phyloP scores from a whole-genome alignment of 35 echinoderm and acorn worm genomes.

The Eucidaris tribuloides region DNA sequence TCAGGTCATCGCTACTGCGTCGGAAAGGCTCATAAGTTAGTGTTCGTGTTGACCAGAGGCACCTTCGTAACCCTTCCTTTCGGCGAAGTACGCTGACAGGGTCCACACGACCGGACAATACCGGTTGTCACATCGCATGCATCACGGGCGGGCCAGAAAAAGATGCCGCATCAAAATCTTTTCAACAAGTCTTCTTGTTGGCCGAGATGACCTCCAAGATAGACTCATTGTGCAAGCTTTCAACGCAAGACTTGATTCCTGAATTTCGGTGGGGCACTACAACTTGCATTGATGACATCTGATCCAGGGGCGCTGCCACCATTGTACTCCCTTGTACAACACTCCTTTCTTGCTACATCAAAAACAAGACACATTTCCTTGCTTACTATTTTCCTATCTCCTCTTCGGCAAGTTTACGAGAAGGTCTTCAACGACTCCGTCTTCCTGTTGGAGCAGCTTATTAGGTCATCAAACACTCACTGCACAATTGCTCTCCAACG shows the following conservation, averaged over 20 bases:
- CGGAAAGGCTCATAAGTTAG: conserved; percentile 25
- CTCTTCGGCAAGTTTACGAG: background rate
- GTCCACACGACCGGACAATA: conserved; percentile 37
- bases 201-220: background rate
- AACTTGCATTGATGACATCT: background rate
- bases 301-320: background rate
- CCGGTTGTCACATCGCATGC: conserved; percentile 22
- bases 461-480: background rate
- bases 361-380: background rate
- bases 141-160: conserved; percentile 57
- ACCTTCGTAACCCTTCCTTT: conserved; percentile 28
- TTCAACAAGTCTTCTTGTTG: background rate
- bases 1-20: conserved; percentile 33
- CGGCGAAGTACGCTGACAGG: conserved; percentile 24
- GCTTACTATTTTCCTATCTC: background rate
- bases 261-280: background rate
- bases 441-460: background rate
- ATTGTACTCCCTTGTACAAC: background rate
- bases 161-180: background rate
- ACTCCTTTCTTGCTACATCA: background rate
- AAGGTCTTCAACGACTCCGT: background rate
- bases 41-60: conserved; percentile 7
- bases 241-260: too few relatives aligned
- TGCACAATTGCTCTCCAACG: background rate
- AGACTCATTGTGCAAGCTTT: background rate